Evolutionary conservation across 2,113 vertebrate species (phyloP).

Genomic region (Lontra canadensis): DNA sequence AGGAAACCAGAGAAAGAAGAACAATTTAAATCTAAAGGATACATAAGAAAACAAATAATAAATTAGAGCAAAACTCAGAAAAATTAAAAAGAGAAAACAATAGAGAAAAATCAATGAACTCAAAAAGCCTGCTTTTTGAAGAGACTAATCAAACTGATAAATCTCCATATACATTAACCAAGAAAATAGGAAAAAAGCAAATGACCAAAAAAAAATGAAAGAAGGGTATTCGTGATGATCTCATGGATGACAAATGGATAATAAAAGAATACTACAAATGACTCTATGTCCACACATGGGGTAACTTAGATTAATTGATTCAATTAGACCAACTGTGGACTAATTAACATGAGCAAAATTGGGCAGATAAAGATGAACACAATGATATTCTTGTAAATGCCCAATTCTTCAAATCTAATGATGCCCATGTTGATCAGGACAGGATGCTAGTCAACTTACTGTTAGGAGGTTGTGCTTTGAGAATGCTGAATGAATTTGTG

Average conservation of each 20-base stretch:
- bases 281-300: not conserved
- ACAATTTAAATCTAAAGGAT: not conserved
- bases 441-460: not conserved
- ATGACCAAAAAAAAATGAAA: not conserved
- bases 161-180: not conserved
- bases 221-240: not conserved
- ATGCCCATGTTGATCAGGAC: not conserved
- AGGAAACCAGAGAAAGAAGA: not conserved
- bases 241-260: not conserved
- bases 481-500: not conserved
- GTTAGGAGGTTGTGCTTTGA: not conserved
- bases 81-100: not conserved
- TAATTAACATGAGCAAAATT: not conserved
- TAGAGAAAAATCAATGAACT: not conserved
- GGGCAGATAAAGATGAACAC: not conserved
- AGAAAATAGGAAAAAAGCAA: not conserved
- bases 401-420: not conserved
- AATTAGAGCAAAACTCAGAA: not conserved
- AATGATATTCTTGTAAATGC: not conserved
- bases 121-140: not conserved
- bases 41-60: not conserved
- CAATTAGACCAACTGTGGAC: not conserved
- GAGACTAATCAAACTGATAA: not conserved
- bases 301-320: not conserved
- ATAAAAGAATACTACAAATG: not conserved